Base-by-base conservation (phyloP, 2,113 vertebrate genomes). In the Anser cygnoides region DNA sequence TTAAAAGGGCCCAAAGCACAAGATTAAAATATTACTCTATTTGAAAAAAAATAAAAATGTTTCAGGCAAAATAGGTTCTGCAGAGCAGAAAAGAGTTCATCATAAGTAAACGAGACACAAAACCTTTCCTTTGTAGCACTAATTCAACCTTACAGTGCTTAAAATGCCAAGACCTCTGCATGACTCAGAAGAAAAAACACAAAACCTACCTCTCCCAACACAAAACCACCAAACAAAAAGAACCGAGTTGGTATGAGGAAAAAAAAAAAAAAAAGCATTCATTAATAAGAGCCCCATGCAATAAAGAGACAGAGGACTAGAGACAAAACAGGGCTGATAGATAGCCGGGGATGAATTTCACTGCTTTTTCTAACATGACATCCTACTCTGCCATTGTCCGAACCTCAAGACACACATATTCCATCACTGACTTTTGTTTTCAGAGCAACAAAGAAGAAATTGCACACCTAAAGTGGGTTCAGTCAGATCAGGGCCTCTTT, bases 21-120 rank as follows among this genome's bases (percentile, higher is more conserved):
- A 87, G 93, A 96, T 97, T 97, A 91, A 97, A 97, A 95, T 72
- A 93, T 94, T 75, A 66, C n/a, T 93, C 66, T 90, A 93, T 95
- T 93, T 84, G 94, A 96, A 93, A 50, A 50, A 50, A 50, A 46
- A 79, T 39, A 89, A 87, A 81, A 94, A 93, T 1, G 37, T 79
- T 91, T 90, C 61, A 57, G 84, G 92, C 58, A 96, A 97, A 92
- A 94, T 68, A 96, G 87, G 35, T 76, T 89, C 66, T 89, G 57
- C 83, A 77, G 72, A 87, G 52, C 58, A 94, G 74, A 97, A 96
- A 82, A 90, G 22, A 95, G 71, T 92, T 95, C 84, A 75, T 52
- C 28, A 4, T 87, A 86, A 92, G 79, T 75, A 95, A 90, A 93
- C 90, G 59, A 95, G 77, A 77, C 35, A 93, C 19, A 96, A 84